A percentile compares a stretch with the other conserved stretches of the same genome.
phyloP scores from a whole-genome alignment of 2,797 vertebrate genomes.

The Poeciliopsis gracilis region DNA sequence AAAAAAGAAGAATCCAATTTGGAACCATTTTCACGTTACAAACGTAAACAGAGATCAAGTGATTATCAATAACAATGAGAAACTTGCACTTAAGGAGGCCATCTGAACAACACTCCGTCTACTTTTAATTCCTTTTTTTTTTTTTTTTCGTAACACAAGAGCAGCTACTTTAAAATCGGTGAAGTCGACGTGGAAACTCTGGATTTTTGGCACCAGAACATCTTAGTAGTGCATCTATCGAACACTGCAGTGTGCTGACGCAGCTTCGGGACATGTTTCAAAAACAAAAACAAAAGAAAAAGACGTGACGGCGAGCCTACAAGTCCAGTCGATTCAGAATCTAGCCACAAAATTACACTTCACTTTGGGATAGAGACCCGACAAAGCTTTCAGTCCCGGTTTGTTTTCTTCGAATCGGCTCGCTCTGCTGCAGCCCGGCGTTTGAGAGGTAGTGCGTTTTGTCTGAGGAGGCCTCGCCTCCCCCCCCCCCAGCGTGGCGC shows the following conservation, averaged over 20 bases:
- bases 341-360: slow-evolving; percentile 30
- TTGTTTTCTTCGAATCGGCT: slow-evolving; percentile 22
- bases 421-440: slow-evolving; percentile 49
- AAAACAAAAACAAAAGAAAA: slow-evolving; percentile 4
- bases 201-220: slow-evolving; percentile 57
- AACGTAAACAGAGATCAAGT: slow-evolving; percentile 76
- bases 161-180: slow-evolving; percentile 36
- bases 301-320: too few species aligned
- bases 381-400: slow-evolving; percentile 27
- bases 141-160: slow-evolving; percentile 32
- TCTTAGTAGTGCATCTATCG: not conserved
- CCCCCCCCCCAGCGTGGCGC: slow-evolving; percentile 63
- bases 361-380: slow-evolving; percentile 32
- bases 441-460: slow-evolving; percentile 75
- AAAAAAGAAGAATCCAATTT: slow-evolving; percentile 71
- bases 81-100: slow-evolving; percentile 78
- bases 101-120: slow-evolving; percentile 70
- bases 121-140: slow-evolving; percentile 39
- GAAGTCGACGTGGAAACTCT: slow-evolving; percentile 37
- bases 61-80: slow-evolving; percentile 73
- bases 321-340: slow-evolving; percentile 14
- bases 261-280: slow-evolving; percentile 22
- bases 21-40: slow-evolving; percentile 76
- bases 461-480: slow-evolving; percentile 76
- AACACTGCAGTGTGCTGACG: slow-evolving; percentile 23